phyloP scores from a whole-genome alignment of 2,113 vertebrate species.

The Malurus alboscapulatus region DNA sequence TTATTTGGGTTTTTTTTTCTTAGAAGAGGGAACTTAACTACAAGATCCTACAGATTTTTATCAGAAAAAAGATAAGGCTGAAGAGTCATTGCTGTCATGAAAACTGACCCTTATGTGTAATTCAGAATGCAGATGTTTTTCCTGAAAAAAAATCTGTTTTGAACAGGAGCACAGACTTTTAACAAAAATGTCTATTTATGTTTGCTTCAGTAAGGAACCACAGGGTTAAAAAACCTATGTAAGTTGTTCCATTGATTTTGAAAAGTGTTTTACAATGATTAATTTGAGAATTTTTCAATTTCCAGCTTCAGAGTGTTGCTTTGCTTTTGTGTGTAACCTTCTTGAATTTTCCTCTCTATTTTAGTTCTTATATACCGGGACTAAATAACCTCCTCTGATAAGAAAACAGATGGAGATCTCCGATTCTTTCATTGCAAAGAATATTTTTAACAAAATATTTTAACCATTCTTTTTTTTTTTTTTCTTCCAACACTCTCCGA shows the following conservation, averaged over 20 bases:
- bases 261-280: background rate
- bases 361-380: background rate
- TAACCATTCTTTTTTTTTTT: background rate
- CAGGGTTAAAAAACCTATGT: background rate
- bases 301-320: background rate
- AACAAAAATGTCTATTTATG: background rate
- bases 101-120: background rate
- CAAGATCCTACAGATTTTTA: slow-evolving; percentile 1
- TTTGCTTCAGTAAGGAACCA: background rate
- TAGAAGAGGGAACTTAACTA: background rate
- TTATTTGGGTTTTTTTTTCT: background rate
- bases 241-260: background rate
- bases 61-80: background rate
- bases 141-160: background rate
- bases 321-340: slow-evolving; percentile 5
- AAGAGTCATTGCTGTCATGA: background rate
- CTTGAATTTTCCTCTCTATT: slow-evolving; percentile 38
- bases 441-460: background rate
- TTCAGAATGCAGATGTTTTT: background rate
- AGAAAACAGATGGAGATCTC: slow-evolving; percentile 55
- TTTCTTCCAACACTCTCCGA: background rate
- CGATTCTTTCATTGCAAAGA: background rate
- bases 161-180: background rate
- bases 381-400: slow-evolving; percentile 25
- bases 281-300: slow-evolving; percentile 6